Base-by-base conservation (phyloP, 1,140 invertebrate species). In the Pararge aegeria region DNA sequence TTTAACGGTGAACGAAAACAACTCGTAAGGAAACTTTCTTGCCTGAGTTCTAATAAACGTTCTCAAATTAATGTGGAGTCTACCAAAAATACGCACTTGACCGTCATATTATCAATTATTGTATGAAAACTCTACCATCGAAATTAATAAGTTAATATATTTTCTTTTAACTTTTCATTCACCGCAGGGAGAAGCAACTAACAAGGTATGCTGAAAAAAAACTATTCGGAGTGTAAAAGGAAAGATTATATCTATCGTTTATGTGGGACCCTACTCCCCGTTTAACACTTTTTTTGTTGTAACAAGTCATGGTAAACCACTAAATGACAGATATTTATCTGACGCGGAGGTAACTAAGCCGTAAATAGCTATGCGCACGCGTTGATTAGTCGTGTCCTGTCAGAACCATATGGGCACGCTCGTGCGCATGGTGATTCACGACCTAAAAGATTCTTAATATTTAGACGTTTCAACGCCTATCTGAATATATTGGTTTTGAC, bases 311-410 rank as follows among this genome's bases (percentile, higher is more conserved):
- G 29, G 15, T 29, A 21, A 27, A 29, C 46, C 37, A 48, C 24
- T 30, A 24, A 61, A 61, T 34, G 30, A 16, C 9, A 48, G 37
- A 30, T 40, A 50, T 52, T 51, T 56, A 34, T 51, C 27, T 44
- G 46, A 19, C 49, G 37, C 54, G 62, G 51, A 58, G 60, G 64
- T 53, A 66, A 67, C 62, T 34, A 55, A 50, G 64, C 68, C 71
- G 64, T 70, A 75, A 76, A 79, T 76, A 78, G 68, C 62, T 55
- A 65, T 75, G 72, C 76, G 71, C 70, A 71, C 74, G 70, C 68
- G 68, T 62, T 58, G 64, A 60, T 58, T 60, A 48, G 40, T 61
- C 66, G 64, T 66, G 67, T 66, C 64, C 64, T 62, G 69, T 64
- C 68, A 60, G 53, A 58, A 55, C 66, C 80, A 80, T 78, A 71